Evolutionary conservation across 2,113 vertebrate genomes (phyloP).

Genomic region (Pachycephala philippinensis): DNA sequence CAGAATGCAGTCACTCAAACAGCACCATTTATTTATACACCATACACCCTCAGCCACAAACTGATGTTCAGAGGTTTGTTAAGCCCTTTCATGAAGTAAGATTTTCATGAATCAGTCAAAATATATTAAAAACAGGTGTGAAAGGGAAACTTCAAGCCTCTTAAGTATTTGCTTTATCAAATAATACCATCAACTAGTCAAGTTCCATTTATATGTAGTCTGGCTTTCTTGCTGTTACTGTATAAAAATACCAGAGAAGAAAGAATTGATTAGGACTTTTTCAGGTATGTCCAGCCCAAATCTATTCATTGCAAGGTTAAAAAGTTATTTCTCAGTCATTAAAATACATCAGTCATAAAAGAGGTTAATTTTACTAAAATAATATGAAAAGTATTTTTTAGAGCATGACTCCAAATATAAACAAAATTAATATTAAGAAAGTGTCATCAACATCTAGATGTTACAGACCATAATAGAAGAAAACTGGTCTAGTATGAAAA

Average conservation of each 20-base stretch:
- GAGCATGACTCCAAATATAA: background rate
- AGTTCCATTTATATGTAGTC: background rate
- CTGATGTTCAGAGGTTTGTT: background rate
- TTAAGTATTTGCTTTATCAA: background rate
- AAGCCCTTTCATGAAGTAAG: background rate
- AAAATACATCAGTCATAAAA: background rate
- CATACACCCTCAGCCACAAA: background rate
- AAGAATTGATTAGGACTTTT: background rate
- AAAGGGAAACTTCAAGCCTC: background rate
- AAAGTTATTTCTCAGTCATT: background rate
- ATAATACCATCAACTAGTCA: background rate
- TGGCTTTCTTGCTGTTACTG: background rate
- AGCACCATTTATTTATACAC: background rate
- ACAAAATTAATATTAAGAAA: background rate
- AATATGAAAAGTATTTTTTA: background rate
- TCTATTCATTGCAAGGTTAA: background rate
- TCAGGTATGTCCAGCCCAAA: background rate
- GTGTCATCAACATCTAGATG: background rate
- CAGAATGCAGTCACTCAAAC: background rate
- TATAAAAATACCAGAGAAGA: background rate
- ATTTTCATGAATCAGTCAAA: background rate
- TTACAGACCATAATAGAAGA: background rate
- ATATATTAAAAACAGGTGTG: background rate
- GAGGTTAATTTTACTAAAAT: background rate
- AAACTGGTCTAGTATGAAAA: background rate